Conservation (phyloP, 2,888 invertebrate species). For the Athripsodes cinereus region DNA sequence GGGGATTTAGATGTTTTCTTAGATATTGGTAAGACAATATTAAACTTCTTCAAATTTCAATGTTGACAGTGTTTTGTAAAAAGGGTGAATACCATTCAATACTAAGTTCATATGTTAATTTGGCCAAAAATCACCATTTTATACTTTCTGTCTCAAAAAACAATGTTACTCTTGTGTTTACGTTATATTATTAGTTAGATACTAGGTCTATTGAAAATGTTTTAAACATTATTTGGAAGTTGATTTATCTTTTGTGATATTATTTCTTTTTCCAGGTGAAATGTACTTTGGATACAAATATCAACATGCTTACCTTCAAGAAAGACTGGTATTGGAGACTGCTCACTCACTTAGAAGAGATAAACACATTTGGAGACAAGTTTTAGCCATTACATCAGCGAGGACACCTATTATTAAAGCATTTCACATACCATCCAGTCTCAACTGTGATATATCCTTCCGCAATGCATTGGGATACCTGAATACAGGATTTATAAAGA, state of each 20-base stretch:
- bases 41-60: too few relatives aligned
- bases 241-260: too few relatives aligned
- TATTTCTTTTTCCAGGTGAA: constrained; percentile 6
- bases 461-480: constrained; percentile 47
- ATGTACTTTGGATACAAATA: constrained; percentile 7
- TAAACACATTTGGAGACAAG: constrained; percentile 31
- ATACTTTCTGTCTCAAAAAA: too few relatives aligned
- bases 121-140: too few relatives aligned
- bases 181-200: too few relatives aligned
- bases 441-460: constrained; percentile 52
- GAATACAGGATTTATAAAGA: constrained; percentile 48
- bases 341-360: constrained; percentile 24
- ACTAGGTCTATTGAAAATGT: too few relatives aligned
- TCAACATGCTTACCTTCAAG: constrained; percentile 11
- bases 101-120: too few relatives aligned
- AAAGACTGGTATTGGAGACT: constrained; percentile 21
- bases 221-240: too few relatives aligned
- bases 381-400: constrained; percentile 37
- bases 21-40: constrained; percentile 29
- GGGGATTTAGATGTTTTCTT: constrained; percentile 35
- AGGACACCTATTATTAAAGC: constrained; percentile 51
- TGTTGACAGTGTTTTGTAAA: too few relatives aligned
- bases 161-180: too few relatives aligned
- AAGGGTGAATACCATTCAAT: too few relatives aligned
- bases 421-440: constrained; percentile 35